Conservation (phyloP, 2,888 invertebrate species). For the Teleogryllus oceanicus region DNA sequence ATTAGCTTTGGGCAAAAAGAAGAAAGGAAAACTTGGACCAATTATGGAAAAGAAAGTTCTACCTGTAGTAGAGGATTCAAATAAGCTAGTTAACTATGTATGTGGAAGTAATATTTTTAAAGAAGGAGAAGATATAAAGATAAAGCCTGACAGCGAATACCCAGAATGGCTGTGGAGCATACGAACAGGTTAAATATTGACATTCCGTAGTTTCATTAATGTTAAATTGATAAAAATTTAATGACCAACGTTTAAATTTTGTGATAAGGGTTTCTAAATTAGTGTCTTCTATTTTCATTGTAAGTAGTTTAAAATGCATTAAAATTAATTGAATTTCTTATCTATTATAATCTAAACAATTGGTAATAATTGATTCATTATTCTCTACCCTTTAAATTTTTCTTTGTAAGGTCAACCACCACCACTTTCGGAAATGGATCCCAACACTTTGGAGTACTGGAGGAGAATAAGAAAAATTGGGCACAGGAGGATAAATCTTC, state of each 20-base stretch:
- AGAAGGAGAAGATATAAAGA: slow-evolving; percentile 72
- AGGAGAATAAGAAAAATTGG: slow-evolving; percentile 63
- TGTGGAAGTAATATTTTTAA: slow-evolving; percentile 83
- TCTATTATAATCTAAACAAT: no score
- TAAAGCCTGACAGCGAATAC: slow-evolving; percentile 75
- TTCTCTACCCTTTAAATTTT: not conserved
- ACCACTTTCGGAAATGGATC: slow-evolving; percentile 71
- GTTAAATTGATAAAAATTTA: no score
- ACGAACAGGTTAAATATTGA: slow-evolving; percentile 52
- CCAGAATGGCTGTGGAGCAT: slow-evolving; percentile 90
- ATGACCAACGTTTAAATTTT: no score
- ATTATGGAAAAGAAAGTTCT: slow-evolving; percentile 66
- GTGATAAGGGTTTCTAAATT: no score
- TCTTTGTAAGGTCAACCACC: slow-evolving; percentile 50
- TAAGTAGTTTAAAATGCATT: not conserved
- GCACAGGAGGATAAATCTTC: slow-evolving; percentile 61
- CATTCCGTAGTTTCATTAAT: not conserved
- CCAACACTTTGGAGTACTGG: slow-evolving; percentile 79
- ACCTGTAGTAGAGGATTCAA: slow-evolving; percentile 80
- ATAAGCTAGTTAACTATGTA: slow-evolving; percentile 68
- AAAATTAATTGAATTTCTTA: not conserved
- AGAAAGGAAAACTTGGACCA: slow-evolving; percentile 59
- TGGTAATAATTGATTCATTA: no score
- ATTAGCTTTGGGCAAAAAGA: slow-evolving; percentile 42
- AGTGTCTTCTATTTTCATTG: no score